A percentile compares a stretch with the other conserved stretches of the same genome.
phyloP scores from a whole-genome alignment of 92 coral and sea anemone species.

The Porites rus region DNA sequence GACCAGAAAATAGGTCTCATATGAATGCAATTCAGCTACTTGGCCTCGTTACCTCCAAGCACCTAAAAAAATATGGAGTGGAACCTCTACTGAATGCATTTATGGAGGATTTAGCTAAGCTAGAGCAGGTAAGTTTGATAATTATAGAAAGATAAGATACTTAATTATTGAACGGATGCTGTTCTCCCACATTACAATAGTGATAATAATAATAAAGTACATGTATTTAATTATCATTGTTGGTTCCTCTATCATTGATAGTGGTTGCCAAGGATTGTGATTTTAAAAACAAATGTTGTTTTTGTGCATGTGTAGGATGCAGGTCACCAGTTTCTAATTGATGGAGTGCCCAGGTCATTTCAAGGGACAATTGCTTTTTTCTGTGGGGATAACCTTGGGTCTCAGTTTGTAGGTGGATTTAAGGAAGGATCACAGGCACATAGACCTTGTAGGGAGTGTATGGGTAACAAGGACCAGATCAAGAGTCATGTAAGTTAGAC shows the following conservation, averaged over 20 bases:
- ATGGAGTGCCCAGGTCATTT: conserved; percentile 13
- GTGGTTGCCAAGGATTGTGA: too few relatives aligned
- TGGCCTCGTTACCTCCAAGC: conserved; percentile 44
- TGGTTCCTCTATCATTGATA: not conserved
- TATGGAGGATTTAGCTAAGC: conserved; percentile 58
- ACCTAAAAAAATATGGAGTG: conserved; percentile 71
- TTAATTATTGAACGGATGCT: too few relatives aligned
- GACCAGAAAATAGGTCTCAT: conserved; percentile 37
- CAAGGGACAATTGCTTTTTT: conserved; percentile 29
- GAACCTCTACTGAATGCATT: conserved; percentile 60
- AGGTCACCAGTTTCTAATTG: conserved; percentile 1
- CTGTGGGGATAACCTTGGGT: conserved; percentile 57
- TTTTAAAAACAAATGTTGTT: not conserved
- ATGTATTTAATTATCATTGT: not conserved
- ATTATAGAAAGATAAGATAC: too few relatives aligned
- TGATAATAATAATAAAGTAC: not conserved
- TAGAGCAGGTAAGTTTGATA: conserved; percentile 67
- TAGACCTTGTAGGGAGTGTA: conserved; percentile 46
- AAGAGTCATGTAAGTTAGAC: not conserved
- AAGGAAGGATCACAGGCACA: conserved; percentile 42
- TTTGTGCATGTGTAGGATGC: conserved; percentile 4
- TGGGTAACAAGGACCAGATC: conserved; percentile 34
- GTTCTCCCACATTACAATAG: too few relatives aligned
- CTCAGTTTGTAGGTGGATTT: conserved; percentile 55
- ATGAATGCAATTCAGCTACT: conserved; percentile 58